Evolutionary conservation across 2,797 vertebrate species (phyloP).

Genomic region (Steatocranus sp.): DNA sequence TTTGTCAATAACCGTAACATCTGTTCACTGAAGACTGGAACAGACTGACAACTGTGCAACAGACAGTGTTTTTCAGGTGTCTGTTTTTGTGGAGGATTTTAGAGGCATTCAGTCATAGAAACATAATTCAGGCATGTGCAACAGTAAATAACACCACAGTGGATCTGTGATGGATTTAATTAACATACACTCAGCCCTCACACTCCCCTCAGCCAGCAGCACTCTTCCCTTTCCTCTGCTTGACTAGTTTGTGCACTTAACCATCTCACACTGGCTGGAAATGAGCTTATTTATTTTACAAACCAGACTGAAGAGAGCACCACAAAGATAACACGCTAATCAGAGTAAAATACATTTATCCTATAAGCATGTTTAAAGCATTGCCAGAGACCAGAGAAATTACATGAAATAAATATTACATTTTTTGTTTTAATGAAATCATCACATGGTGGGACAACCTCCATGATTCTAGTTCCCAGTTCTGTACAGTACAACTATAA

Average conservation of each 20-base stretch:
- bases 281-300: neutral
- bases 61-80: neutral
- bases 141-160: neutral
- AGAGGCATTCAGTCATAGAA: neutral
- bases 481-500: neutral
- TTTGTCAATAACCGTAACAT: neutral
- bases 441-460: neutral
- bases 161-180: neutral
- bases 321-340: neutral
- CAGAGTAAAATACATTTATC: neutral
- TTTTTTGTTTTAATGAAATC: neutral
- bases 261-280: neutral
- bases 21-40: constrained; percentile 2
- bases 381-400: neutral
- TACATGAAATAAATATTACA: neutral
- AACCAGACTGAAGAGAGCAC: neutral
- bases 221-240: neutral
- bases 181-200: neutral
- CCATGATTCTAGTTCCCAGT: neutral
- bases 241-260: neutral
- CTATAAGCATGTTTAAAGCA: neutral
- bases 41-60: neutral
- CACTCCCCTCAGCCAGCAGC: neutral
- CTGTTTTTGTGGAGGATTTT: neutral
- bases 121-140: neutral